Evolutionary conservation across 2,888 invertebrate species (phyloP).

Genomic region (Eupithecia inturbata): DNA sequence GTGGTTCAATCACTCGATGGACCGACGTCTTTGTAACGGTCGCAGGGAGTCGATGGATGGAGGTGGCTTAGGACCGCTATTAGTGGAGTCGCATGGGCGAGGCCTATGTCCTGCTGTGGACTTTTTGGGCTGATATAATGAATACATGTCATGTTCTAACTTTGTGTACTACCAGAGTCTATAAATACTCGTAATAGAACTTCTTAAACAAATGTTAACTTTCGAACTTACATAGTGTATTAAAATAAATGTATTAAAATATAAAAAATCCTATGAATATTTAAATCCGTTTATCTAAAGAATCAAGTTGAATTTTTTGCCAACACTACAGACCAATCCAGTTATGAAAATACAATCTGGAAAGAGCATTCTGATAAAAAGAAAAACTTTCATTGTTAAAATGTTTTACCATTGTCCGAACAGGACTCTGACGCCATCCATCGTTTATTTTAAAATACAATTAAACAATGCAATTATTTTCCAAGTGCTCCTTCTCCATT

Average conservation of each 20-base stretch:
- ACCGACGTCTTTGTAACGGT: background rate
- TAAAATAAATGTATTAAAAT: no score
- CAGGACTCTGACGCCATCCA: background rate
- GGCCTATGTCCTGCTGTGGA: background rate
- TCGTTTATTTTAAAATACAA: constrained; percentile 16
- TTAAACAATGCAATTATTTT: constrained; percentile 11
- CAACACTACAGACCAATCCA: background rate
- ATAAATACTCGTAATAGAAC: background rate
- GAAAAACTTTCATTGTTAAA: background rate
- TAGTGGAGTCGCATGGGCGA: background rate
- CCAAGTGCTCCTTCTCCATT: constrained; percentile 15
- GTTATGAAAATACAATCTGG: background rate
- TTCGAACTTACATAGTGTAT: background rate
- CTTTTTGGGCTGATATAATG: background rate
- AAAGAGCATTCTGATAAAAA: background rate
- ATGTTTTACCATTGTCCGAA: constrained; percentile 2
- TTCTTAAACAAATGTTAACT: background rate
- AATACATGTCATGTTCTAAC: background rate
- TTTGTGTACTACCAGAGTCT: background rate
- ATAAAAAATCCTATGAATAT: background rate
- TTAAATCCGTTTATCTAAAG: background rate
- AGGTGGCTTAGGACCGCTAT: background rate
- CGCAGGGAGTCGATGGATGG: background rate
- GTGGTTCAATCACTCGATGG: background rate
- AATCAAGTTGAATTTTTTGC: background rate